Conservation (phyloP, 2,888 invertebrate species). For the Melieria picta region DNA sequence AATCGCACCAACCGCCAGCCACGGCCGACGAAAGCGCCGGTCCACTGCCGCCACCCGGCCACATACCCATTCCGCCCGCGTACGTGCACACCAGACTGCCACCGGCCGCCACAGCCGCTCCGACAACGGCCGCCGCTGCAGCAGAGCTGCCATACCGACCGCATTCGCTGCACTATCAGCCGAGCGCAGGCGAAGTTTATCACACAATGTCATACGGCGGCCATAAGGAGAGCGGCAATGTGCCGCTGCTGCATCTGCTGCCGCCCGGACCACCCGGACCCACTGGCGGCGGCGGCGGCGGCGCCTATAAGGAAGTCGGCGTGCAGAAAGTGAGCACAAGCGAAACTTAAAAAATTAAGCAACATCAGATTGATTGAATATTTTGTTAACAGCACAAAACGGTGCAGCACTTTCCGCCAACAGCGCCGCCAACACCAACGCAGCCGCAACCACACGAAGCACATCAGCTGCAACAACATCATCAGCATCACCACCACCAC, state of each 20-base stretch:
- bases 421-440: constrained; percentile 41
- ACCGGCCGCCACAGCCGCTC: constrained; percentile 36
- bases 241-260: constrained; percentile 42
- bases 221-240: constrained; percentile 36
- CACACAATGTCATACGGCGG: constrained; percentile 54
- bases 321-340: constrained; percentile 40
- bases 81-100: constrained; percentile 55
- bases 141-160: constrained; percentile 7
- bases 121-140: not conserved
- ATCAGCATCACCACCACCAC: constrained; percentile 24
- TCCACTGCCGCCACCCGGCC: constrained; percentile 50
- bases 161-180: constrained; percentile 40
- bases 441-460: constrained; percentile 42
- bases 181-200: constrained; percentile 55
- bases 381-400: constrained; percentile 56
- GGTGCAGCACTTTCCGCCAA: constrained; percentile 59
- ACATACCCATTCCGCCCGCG: constrained; percentile 58
- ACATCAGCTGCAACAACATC: constrained; percentile 28
- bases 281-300: constrained; percentile 17
- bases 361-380: constrained; percentile 26
- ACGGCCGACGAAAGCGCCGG: constrained; percentile 44
- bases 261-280: constrained; percentile 46
- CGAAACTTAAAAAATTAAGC: not conserved
- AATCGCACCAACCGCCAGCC: constrained; percentile 35
- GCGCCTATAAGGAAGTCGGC: constrained; percentile 35